Evolutionary conservation across 2,797 vertebrate species (phyloP).

Genomic region (Miopithecus talapoin): DNA sequence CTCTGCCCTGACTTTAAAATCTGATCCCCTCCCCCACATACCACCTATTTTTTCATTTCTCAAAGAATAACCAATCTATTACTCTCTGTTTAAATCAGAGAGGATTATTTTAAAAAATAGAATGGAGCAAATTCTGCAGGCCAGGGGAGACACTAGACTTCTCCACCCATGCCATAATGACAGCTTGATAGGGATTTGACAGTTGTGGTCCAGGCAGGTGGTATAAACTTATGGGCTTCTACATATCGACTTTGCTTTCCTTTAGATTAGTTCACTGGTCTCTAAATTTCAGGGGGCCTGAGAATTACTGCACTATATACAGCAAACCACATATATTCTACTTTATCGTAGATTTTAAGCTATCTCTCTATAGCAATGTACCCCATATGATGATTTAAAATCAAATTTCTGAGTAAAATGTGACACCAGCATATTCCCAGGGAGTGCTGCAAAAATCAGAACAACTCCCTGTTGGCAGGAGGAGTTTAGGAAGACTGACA

Average conservation of each 20-base stretch:
- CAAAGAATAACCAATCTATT: neutral
- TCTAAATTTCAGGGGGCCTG: neutral
- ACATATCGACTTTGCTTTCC: neutral
- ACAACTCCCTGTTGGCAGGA: neutral
- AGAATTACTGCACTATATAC: neutral
- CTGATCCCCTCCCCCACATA: neutral
- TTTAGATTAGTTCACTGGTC: neutral
- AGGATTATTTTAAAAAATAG: neutral
- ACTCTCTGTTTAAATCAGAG: neutral
- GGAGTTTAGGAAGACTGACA: neutral
- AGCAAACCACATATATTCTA: neutral
- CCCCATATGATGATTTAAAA: neutral
- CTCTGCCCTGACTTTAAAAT: neutral
- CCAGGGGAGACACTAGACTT: neutral
- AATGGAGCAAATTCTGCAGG: neutral
- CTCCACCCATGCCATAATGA: neutral
- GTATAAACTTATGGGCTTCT: neutral
- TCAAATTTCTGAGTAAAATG: neutral
- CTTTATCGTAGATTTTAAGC: neutral
- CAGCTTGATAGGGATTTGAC: neutral
- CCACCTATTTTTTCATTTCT: neutral
- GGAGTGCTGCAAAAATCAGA: neutral
- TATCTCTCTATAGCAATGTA: neutral
- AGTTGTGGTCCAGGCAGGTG: neutral
- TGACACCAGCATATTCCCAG: neutral